Conservation (phyloP, 2,888 invertebrate species). For the Isotomurus palustris region DNA sequence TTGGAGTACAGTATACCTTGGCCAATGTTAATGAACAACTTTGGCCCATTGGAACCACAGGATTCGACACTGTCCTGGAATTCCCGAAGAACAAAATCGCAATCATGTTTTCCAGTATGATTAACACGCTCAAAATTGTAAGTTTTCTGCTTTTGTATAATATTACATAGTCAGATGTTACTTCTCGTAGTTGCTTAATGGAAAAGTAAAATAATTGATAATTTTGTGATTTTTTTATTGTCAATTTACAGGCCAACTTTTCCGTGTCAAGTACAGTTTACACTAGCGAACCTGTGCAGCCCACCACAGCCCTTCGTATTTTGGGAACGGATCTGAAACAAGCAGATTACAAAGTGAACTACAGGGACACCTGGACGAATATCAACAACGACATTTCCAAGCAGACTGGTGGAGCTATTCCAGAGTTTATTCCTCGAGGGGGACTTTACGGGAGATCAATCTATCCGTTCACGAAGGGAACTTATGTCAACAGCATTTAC, state of each 20-base stretch:
- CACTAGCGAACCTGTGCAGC: conserved; percentile 20
- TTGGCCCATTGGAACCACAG: conserved; percentile 29
- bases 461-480: conserved; percentile 34
- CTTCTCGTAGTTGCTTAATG: neutral
- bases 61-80: conserved; percentile 36
- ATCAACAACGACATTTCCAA: conserved; percentile 25
- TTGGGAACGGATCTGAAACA: conserved; percentile 31
- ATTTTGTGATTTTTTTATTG: neutral
- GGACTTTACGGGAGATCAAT: conserved; percentile 23
- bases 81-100: conserved; percentile 38
- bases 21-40: conserved; percentile 37
- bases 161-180: too few species aligned
- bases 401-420: conserved; percentile 27
- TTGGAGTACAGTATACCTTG: conserved; percentile 35
- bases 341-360: conserved; percentile 9
- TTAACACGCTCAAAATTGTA: conserved; percentile 31
- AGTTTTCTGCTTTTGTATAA: neutral
- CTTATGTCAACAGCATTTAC: conserved; percentile 25
- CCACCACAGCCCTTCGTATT: conserved; percentile 27
- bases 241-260: conserved; percentile 33
- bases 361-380: conserved; percentile 12
- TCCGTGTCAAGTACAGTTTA: conserved; percentile 30
- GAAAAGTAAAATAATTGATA: neutral
- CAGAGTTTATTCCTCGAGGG: conserved; percentile 30
- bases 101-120: conserved; percentile 39